A percentile compares a stretch with the other conserved stretches of the same genome.
Conservation (phyloP, 1,140 invertebrate species). For the Euschistus heros region DNA sequence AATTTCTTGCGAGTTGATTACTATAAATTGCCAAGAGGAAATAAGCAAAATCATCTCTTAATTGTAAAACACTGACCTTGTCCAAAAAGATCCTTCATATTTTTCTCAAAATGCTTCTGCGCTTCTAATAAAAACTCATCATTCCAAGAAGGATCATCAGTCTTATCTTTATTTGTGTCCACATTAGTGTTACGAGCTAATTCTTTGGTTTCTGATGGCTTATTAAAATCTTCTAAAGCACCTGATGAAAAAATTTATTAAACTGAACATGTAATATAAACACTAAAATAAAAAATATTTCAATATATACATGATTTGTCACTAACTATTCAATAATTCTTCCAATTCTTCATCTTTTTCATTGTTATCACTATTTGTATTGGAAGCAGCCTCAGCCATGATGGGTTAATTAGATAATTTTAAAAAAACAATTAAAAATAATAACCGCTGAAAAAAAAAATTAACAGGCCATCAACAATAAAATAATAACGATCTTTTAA, state of each 20-base stretch:
- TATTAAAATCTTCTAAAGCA: conserved; percentile 21
- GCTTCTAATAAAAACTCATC: conserved; percentile 22
- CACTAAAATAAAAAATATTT: neutral
- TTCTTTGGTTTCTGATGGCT: neutral
- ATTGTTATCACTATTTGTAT: neutral
- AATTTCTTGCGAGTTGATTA: too few species aligned
- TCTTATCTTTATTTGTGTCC: neutral
- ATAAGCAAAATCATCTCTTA: neutral
- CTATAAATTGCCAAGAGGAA: neutral
- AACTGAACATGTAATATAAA: too few species aligned
- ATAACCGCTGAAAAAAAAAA: too few species aligned
- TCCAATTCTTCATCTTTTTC: conserved; percentile 21
- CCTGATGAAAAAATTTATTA: conserved; percentile 10
- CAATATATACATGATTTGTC: neutral
- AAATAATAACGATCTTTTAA: too few species aligned
- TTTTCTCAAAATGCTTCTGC: conserved; percentile 19
- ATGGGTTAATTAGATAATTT: too few species aligned
- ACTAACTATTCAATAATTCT: conserved; percentile 21
- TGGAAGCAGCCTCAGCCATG: neutral
- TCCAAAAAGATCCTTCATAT: conserved; percentile 18
- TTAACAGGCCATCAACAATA: too few species aligned
- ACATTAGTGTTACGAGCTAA: neutral
- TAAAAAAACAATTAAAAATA: too few species aligned
- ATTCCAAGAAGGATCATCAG: conserved; percentile 17
- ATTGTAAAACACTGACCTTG: neutral